These are phyloP conservation scores for Odontesthes bonariensis DNA, from an alignment of 2,113 vertebrate genomes.

Conservation along the genomic window DNA sequence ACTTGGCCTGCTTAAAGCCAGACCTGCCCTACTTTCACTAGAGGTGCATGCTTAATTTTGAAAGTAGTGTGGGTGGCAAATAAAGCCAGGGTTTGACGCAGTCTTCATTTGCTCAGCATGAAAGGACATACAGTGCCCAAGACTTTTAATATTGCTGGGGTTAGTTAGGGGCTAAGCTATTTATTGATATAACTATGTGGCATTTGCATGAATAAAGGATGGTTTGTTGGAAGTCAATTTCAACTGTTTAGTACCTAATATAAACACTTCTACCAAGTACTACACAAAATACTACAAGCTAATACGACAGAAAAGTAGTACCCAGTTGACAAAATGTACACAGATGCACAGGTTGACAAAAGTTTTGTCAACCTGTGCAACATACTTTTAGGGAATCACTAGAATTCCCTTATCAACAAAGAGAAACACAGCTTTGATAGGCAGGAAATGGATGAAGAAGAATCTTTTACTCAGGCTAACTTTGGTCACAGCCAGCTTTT, in stretches of 20 bases:
- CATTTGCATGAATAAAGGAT: conserved; percentile 3
- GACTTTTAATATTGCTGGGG: not conserved
- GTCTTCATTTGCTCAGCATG: conserved; percentile 24
- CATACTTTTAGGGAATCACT: not conserved
- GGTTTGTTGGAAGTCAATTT: conserved; percentile 1
- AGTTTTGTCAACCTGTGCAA: not conserved
- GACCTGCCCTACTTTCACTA: conserved; percentile 45
- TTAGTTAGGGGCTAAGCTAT: conserved; percentile 1
- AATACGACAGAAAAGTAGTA: not conserved
- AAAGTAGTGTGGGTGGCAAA: conserved; percentile 33
- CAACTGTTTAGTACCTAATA: not conserved
- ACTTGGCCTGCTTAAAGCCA: conserved; percentile 45
- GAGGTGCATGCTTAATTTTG: conserved; percentile 40
- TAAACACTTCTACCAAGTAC: not conserved
- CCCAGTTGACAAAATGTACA: not conserved
- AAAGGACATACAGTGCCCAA: not conserved
- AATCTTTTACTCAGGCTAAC: too few relatives aligned
- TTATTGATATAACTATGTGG: not conserved
- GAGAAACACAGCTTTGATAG: not conserved
- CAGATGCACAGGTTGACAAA: not conserved
- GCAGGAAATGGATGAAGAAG: not conserved
- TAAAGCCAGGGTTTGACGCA: conserved; percentile 22
- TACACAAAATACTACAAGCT: not conserved
- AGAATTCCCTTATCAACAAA: not conserved
- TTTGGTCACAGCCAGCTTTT: not conserved